These are phyloP conservation scores for Bombus superbus DNA, from an alignment of 1,140 invertebrate species.

Conservation along the genomic window DNA sequence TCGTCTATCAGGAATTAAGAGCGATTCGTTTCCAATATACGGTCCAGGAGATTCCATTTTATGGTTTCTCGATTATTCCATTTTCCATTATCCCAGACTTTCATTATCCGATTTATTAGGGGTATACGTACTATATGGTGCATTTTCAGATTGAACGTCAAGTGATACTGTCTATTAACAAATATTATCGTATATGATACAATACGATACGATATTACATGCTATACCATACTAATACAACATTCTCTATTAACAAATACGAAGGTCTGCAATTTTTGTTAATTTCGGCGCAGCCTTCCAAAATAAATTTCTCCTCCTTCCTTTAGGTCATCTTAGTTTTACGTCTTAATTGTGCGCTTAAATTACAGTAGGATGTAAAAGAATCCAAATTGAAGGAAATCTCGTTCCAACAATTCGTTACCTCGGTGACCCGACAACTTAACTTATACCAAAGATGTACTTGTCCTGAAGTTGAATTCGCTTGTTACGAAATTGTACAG, in stretches of 20 bases:
- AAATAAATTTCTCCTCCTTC: neutral
- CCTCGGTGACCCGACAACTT: conserved; percentile 8
- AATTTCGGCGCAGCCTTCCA: neutral
- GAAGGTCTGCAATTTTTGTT: neutral
- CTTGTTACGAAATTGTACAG: conserved; percentile 28
- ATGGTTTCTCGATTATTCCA: conserved; percentile 24
- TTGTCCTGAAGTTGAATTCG: conserved; percentile 21
- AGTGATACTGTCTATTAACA: neutral
- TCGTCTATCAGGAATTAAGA: conserved; percentile 3
- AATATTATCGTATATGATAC: no score
- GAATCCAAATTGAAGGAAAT: conserved; percentile 3
- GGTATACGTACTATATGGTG: neutral
- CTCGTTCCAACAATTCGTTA: conserved; percentile 22
- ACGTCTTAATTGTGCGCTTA: neutral
- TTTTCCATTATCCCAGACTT: conserved; percentile 29
- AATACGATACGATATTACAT: neutral
- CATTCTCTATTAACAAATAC: no score
- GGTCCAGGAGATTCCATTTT: conserved; percentile 2
- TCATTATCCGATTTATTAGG: conserved; percentile 26
- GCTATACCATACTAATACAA: no score
- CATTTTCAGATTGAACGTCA: neutral
- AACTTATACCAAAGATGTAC: conserved; percentile 31
- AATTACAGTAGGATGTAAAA: neutral
- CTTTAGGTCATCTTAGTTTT: no score
- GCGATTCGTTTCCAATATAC: neutral